Evolutionary conservation across 2,113 vertebrate species (phyloP).

Genomic region (Eclectus roratus): DNA sequence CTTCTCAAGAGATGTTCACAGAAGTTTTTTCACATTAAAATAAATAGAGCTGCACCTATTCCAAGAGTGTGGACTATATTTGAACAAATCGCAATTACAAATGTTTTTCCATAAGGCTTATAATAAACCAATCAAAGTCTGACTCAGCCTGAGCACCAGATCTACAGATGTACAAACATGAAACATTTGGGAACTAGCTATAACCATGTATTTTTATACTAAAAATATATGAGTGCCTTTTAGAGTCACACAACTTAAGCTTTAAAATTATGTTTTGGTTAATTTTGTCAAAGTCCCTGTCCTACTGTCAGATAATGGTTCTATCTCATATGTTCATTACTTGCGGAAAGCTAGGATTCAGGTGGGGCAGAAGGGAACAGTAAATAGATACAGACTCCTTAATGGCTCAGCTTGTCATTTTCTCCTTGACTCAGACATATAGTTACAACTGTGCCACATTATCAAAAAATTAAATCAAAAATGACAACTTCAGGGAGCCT

Average conservation of each 20-base stretch:
- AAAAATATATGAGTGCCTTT: neutral
- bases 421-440: slow-evolving; percentile 50
- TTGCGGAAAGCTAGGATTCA: neutral
- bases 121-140: neutral
- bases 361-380: neutral
- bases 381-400: slow-evolving; percentile 22
- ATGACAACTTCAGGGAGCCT: slow-evolving; percentile 76
- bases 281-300: slow-evolving; percentile 15
- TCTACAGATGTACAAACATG: neutral
- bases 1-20: neutral
- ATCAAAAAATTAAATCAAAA: slow-evolving; percentile 80
- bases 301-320: slow-evolving; percentile 19
- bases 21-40: neutral
- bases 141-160: neutral
- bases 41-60: neutral
- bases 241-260: slow-evolving; percentile 7
- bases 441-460: slow-evolving; percentile 50
- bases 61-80: neutral
- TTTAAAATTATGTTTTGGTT: slow-evolving; percentile 17
- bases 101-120: neutral
- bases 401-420: slow-evolving; percentile 47
- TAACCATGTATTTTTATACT: neutral
- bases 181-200: neutral
- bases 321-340: neutral
- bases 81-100: neutral